A percentile compares a stretch with the other conserved stretches of the same genome.
Evolutionary conservation across 2,797 vertebrate species (phyloP).

Genomic region (Malacoraja senta): DNA sequence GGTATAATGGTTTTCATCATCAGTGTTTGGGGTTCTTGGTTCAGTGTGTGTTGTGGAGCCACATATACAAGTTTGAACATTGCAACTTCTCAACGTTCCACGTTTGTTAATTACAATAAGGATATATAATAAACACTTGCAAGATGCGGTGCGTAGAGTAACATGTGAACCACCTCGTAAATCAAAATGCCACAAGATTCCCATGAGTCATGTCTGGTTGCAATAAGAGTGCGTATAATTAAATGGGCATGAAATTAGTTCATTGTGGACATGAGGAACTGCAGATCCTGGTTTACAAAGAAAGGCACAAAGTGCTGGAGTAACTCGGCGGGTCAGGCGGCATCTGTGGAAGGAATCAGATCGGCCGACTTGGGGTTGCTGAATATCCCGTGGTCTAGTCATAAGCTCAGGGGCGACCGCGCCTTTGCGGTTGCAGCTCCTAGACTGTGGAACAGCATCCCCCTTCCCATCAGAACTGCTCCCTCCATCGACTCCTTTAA

Average conservation of each 20-base stretch:
- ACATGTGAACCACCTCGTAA: slow-evolving; percentile 5
- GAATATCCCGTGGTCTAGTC: no score
- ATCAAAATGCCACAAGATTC: slow-evolving; percentile 1
- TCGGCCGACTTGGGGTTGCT: no score
- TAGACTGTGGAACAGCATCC: no score
- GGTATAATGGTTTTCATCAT: neutral
- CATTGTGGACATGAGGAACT: no score
- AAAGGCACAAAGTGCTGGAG: no score
- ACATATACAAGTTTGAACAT: neutral
- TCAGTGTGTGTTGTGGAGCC: neutral
- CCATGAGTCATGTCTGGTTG: neutral
- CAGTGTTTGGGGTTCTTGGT: neutral
- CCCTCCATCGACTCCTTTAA: no score
- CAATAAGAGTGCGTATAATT: neutral
- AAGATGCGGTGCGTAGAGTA: neutral
- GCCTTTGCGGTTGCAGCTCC: no score
- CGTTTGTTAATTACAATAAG: neutral
- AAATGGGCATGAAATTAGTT: neutral
- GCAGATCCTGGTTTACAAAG: no score
- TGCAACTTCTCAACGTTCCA: neutral
- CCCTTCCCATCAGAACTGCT: no score
- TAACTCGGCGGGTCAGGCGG: no score
- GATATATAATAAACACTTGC: neutral
- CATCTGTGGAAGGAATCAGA: no score
- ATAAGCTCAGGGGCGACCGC: no score